A percentile compares a stretch with the other conserved stretches of the same genome.
Evolutionary conservation across 1,140 invertebrate species (phyloP).

Genomic region (Bombyx mori): DNA sequence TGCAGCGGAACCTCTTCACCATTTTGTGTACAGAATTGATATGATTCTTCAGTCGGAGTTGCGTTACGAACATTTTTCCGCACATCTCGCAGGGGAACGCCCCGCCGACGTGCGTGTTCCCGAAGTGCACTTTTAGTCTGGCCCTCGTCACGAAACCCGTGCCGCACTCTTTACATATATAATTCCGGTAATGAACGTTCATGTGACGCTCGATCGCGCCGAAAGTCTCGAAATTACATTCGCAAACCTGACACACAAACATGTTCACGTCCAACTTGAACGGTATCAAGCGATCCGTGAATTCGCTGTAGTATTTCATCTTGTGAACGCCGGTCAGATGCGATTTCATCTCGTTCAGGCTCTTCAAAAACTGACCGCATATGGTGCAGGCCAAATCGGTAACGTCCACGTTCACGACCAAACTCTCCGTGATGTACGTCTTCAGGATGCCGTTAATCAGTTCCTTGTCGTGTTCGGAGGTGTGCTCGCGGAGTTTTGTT

Average conservation of each 20-base stretch:
- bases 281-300: constrained; percentile 45
- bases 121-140: constrained; percentile 49
- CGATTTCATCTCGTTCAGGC: constrained; percentile 39
- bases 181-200: constrained; percentile 58
- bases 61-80: constrained; percentile 42
- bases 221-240: constrained; percentile 50
- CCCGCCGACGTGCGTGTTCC: constrained; percentile 46
- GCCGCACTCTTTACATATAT: constrained; percentile 56
- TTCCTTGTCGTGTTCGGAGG: constrained; percentile 25
- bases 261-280: constrained; percentile 34
- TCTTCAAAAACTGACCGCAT: constrained; percentile 27
- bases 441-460: constrained; percentile 34
- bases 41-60: constrained; percentile 51
- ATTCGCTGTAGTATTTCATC: constrained; percentile 37
- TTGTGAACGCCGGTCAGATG: constrained; percentile 44
- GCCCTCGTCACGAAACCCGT: constrained; percentile 56
- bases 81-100: constrained; percentile 45
- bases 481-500: constrained; percentile 34
- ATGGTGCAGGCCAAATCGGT: constrained; percentile 41
- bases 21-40: constrained; percentile 47
- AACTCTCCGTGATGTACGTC: constrained; percentile 37
- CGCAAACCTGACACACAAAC: constrained; percentile 47
- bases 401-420: constrained; percentile 50
- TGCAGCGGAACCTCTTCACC: constrained; percentile 53
- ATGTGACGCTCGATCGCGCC: constrained; percentile 57